Conservation (phyloP, 2,113 vertebrate species). For the Entelurus aequoreus region DNA sequence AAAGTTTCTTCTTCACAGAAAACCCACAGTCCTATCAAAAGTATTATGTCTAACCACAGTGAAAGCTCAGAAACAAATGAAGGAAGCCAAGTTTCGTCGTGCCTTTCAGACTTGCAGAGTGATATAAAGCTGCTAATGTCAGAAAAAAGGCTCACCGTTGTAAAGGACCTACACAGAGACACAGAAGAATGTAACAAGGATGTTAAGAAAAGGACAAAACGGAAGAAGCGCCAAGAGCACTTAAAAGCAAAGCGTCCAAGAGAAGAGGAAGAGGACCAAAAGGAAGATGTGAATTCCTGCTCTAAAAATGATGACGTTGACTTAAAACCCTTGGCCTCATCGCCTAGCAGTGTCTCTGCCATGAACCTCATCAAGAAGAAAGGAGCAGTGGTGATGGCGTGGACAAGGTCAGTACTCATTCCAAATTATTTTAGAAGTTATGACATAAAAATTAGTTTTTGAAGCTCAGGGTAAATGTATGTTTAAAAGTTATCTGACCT, state of each 20-base stretch:
- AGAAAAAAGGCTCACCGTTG: constrained; percentile 3
- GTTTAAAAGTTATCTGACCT: not conserved
- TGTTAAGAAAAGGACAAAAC: constrained; percentile 39
- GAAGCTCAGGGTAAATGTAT: not conserved
- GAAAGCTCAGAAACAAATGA: not conserved
- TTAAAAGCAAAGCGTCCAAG: constrained; percentile 60
- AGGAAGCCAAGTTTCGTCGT: not conserved
- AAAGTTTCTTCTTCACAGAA: not conserved
- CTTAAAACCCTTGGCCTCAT: not conserved
- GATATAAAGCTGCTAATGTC: constrained; percentile 6
- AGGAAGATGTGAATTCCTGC: constrained; percentile 3
- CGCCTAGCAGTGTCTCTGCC: constrained; percentile 80
- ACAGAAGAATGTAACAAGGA: not conserved
- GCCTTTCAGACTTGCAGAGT: not conserved
- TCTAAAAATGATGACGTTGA: constrained; percentile 28
- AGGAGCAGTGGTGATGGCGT: constrained; percentile 87
- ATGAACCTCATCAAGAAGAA: constrained; percentile 93
- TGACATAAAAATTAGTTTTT: not conserved
- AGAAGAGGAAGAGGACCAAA: constrained; percentile 49
- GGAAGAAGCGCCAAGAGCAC: constrained; percentile 47
- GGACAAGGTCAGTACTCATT: constrained; percentile 82
- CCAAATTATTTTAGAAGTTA: not conserved
- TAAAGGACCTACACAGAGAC: not conserved
- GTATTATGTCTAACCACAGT: constrained; percentile 4
- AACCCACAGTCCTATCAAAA: not conserved